Evolutionary conservation across 2,888 invertebrate genomes (phyloP).

Genomic region (Metopia argyrocephala): DNA sequence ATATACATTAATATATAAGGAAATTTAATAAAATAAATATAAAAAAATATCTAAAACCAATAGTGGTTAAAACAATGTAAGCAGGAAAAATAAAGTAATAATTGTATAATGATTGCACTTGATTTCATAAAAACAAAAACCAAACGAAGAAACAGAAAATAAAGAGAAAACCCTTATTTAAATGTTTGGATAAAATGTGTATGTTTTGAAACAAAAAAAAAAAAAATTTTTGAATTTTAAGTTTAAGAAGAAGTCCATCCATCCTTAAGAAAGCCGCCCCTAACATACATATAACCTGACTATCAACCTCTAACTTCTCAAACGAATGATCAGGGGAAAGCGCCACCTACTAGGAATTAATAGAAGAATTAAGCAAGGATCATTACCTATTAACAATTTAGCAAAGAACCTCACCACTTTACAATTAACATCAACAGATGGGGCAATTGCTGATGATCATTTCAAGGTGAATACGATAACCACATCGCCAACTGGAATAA

Average conservation of each 20-base stretch:
- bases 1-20: constrained; percentile 40
- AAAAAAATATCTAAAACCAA: constrained; percentile 26
- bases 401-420: too few relatives aligned
- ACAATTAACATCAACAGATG: too few relatives aligned
- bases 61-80: constrained; percentile 41
- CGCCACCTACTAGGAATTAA: too few relatives aligned
- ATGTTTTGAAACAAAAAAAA: constrained; percentile 55
- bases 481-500: too few relatives aligned
- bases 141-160: constrained; percentile 28
- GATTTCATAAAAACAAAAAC: constrained; percentile 74
- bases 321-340: too few relatives aligned
- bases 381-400: too few relatives aligned
- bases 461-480: too few relatives aligned
- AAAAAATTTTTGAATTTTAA: constrained; percentile 48
- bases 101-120: constrained; percentile 74
- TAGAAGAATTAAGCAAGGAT: too few relatives aligned
- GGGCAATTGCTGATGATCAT: too few relatives aligned
- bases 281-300: too few relatives aligned
- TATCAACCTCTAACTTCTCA: too few relatives aligned
- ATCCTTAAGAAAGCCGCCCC: constrained; percentile 35
- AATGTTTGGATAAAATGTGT: constrained; percentile 73
- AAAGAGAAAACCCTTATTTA: constrained; percentile 73
- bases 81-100: constrained; percentile 49
- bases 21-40: constrained; percentile 13
- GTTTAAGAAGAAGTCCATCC: constrained; percentile 22